These are phyloP conservation scores for Cliona cf. orientalis DNA, from an alignment of 37 sponge, comb jelly and placozoan species.

Conservation along the genomic window DNA sequence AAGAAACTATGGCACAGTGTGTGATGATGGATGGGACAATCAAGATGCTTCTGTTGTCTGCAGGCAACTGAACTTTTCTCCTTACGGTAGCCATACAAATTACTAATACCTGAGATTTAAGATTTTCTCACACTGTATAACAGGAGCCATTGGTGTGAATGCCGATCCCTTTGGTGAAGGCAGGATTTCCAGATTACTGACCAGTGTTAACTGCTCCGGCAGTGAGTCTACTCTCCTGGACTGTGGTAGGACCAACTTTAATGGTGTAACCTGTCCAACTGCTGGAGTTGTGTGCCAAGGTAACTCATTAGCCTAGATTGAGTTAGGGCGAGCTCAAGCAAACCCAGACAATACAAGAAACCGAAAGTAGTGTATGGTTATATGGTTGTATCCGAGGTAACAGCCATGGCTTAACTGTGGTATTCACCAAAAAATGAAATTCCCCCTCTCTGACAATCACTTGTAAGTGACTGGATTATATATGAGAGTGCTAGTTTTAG, in stretches of 20 bases:
- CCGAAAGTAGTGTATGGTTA: no score
- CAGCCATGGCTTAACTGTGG: no score
- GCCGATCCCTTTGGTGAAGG: constrained; percentile 36
- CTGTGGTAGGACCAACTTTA: neutral
- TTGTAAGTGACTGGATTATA: no score
- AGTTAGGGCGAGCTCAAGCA: no score
- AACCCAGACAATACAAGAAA: no score
- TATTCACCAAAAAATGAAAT: no score
- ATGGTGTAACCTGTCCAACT: constrained; percentile 11
- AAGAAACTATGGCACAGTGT: constrained; percentile 45
- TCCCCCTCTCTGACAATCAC: no score
- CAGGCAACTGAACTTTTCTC: constrained; percentile 44
- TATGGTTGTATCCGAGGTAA: no score
- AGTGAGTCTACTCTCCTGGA: constrained; percentile 23
- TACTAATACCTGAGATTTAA: neutral
- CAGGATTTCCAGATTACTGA: neutral
- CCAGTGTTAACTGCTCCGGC: constrained; percentile 21
- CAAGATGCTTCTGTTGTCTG: constrained; percentile 48
- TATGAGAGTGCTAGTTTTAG: no score
- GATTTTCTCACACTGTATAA: neutral
- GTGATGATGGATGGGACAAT: constrained; percentile 36
- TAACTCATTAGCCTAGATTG: no score
- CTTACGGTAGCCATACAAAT: constrained; percentile 20
- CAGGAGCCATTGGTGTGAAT: constrained; percentile 29
- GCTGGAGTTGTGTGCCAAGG: constrained; percentile 27